Base-by-base conservation (phyloP, 2,797 vertebrate genomes). In the Geotrypetes seraphini region DNA sequence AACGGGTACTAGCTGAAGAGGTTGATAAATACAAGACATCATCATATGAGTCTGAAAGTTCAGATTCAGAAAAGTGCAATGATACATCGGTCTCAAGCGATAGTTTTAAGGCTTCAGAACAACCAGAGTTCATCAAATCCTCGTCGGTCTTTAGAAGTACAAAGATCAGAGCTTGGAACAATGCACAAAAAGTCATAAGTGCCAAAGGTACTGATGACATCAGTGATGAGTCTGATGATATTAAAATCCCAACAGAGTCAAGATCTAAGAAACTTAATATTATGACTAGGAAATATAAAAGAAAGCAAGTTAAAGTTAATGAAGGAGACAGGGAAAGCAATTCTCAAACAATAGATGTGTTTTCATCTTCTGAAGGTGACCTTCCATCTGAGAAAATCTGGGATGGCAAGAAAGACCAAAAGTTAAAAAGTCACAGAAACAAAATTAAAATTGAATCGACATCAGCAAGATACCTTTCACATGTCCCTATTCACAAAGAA, bases 141-240 rank as follows among this genome's bases (percentile, higher is more conserved):
- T 20, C 15, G 15, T 31, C 39, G 29, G 22, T 50, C 54, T 61
- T 53, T 34, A 53, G 35, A 28, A 21, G 21, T 25, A 33, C 26
- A 26, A 2, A 10, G 18, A n/a, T n/a, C n/a, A n/a, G n/a, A n/a
- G 18, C 40, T 47, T 37, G 24, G 36, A 25, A 47, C 31, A 28
- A 40, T 2, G 8, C 23, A 4, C 41, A 31, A 30, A 70, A 51
- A 12, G 16, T 33, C 15, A 35, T 4, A 27, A 36, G 50, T 57
- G 43, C 34, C 35, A 50, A 70, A 53, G 46, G 17, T 15, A 5
- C 30, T 28, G 58, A 69, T 0, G 58, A 60, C 16, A 7, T 76
- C 65, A 90, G 88, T 7, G 86, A 92, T 39, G 90, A 96, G 43
- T 92, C 91, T 7, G 90, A 92, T 43, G 89, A 95, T 62, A 60